phyloP scores from a whole-genome alignment of 2,797 vertebrate genomes.

The Adelosebastes latens region DNA sequence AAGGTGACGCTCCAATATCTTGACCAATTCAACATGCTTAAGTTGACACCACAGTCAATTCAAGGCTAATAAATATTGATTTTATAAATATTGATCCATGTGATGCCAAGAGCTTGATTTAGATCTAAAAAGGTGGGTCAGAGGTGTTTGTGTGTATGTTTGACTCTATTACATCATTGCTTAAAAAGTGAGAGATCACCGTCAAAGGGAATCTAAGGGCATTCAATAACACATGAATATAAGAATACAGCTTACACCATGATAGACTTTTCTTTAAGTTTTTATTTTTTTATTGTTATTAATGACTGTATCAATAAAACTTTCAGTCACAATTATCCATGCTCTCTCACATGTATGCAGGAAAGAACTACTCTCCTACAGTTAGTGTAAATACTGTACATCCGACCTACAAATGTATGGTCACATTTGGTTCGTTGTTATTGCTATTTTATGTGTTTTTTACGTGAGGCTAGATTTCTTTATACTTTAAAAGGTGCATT shows the following conservation, averaged over 20 bases:
- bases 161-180: background rate
- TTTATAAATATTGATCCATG: constrained; percentile 45
- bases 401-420: background rate
- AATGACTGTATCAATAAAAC: background rate
- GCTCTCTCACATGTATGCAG: background rate
- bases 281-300: background rate
- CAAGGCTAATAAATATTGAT: constrained; percentile 63
- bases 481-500: background rate
- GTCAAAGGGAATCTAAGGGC: background rate
- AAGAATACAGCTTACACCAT: background rate
- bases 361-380: background rate
- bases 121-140: constrained; percentile 36
- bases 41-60: constrained; percentile 50
- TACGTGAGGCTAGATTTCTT: background rate
- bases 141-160: background rate
- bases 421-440: background rate
- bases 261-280: background rate
- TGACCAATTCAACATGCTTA: constrained; percentile 47
- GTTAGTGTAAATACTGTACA: background rate
- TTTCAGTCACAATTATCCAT: background rate
- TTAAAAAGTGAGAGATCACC: background rate
- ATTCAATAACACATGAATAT: background rate
- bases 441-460: background rate
- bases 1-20: constrained; percentile 42
- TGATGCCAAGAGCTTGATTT: constrained; percentile 18